Evolutionary conservation across 2,797 vertebrate genomes (phyloP), one percentile per base, ranked within the genome.

Genomic region (Danio kyathit): DNA sequence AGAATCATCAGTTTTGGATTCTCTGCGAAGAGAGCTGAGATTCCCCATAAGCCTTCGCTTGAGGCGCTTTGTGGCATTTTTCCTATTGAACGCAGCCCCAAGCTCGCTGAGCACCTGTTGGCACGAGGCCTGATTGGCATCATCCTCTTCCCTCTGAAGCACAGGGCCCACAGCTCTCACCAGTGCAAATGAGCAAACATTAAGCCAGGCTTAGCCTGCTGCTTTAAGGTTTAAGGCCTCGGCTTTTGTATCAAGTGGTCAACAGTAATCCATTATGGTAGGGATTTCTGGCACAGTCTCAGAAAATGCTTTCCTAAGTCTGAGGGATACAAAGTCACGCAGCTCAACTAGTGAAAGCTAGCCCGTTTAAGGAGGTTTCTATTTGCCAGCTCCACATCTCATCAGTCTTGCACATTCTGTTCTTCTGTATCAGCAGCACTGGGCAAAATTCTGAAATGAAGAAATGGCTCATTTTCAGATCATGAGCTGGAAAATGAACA

Each of bases 61-160:
- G 60, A 83, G 57, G 67, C 29, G 8, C 59, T 49, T 72, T 46
- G 61, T 76, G 72, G 40, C 43, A 12, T 60, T 74, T 74, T 59
- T 79, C 76, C 76, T 61, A 67, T 74, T 74, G 76, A 79, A 63
- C 9, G 3, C 17, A 43, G 44, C 51, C 69, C 13, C 52, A 11
- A 41, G 44, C 43, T 74, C 59, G 17, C 63, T 38, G 57, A 78
- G 59, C 82, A 83, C 85, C 79, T 83, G 79, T 84, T 81, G 79
- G 85, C 82, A 65, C 17, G 6, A 7, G 19, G 83, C 65, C 82
- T 82, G 73, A 81, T 79, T 83, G 82, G 72, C 80, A 77, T 56
- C 80, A 67, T 83, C 70, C 49, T 79, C 48, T 49, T 76, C 72
- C 38, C 43, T 29, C 46, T 54, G 60, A 21, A 29, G 38, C 43